phyloP scores from a whole-genome alignment of 2,888 invertebrate species.

The Tetrapedia diversipes region DNA sequence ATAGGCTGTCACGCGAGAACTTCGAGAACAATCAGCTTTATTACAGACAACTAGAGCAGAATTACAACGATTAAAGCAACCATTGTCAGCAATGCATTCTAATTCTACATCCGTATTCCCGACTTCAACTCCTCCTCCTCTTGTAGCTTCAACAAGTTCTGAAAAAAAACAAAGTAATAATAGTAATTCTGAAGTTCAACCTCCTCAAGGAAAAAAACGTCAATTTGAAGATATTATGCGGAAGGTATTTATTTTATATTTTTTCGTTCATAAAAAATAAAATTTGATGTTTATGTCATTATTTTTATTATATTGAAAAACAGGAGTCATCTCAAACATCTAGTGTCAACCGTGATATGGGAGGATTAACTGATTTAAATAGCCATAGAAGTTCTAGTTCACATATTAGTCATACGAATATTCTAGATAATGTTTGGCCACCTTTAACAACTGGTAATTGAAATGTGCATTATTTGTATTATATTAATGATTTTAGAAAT shows the following conservation, averaged over 20 bases:
- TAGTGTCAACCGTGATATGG: constrained; percentile 73
- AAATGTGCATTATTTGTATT: neutral
- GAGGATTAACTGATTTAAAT: constrained; percentile 70
- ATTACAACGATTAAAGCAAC: constrained; percentile 77
- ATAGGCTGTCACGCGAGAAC: constrained; percentile 77
- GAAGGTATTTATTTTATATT: constrained; percentile 81
- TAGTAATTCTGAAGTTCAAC: constrained; percentile 78
- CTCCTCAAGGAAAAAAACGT: constrained; percentile 85
- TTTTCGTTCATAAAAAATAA: constrained; percentile 8
- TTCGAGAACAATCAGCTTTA: constrained; percentile 78
- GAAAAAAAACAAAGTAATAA: constrained; percentile 77
- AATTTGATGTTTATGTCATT: neutral
- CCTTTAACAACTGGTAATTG: constrained; percentile 72
- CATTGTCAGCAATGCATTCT: constrained; percentile 53
- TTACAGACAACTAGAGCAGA: constrained; percentile 77
- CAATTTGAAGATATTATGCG: constrained; percentile 87
- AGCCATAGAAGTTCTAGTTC: constrained; percentile 77
- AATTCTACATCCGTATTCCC: constrained; percentile 56
- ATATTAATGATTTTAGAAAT: constrained; percentile 4
- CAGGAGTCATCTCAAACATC: constrained; percentile 75
- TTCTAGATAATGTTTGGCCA: constrained; percentile 77
- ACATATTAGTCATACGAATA: constrained; percentile 75
- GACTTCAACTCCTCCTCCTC: constrained; percentile 69
- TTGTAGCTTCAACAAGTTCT: constrained; percentile 51
- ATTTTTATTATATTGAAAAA: constrained; percentile 13